Percentiles rank a stretch among this genome's conserved stretches.
These are phyloP conservation scores for Gasteruption jaculator DNA, from an alignment of 2,888 invertebrate genomes.

Conservation along the genomic window DNA sequence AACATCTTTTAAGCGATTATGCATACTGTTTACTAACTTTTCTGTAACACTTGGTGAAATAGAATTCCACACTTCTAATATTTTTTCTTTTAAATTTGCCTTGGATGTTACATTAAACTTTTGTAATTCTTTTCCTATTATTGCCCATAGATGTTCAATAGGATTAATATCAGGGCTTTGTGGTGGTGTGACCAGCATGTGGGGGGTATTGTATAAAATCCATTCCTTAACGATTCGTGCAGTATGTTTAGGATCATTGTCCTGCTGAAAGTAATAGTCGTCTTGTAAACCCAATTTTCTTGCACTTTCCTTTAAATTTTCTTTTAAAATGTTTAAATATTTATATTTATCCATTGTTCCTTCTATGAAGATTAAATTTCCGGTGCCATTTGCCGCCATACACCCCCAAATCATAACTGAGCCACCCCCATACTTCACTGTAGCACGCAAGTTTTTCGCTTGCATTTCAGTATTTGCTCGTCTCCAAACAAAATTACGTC, in stretches of 20 bases:
- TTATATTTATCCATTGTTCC: slow-evolving; percentile 4
- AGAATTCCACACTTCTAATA: not conserved
- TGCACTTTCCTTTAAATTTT: slow-evolving; percentile 1
- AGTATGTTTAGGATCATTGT: slow-evolving; percentile 13
- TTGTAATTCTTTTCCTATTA: not conserved
- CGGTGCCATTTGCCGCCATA: slow-evolving; percentile 3
- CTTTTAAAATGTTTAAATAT: slow-evolving; percentile 6
- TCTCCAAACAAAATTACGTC: slow-evolving; percentile 4
- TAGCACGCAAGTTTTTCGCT: not conserved
- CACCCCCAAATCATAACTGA: slow-evolving; percentile 7
- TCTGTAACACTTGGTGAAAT: not conserved
- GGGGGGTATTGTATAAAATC: slow-evolving; percentile 1
- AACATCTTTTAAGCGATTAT: not conserved
- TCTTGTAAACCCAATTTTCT: slow-evolving; percentile 1
- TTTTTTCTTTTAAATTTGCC: not conserved
- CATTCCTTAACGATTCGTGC: slow-evolving; percentile 5
- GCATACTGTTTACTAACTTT: not conserved
- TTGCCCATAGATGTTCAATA: not conserved
- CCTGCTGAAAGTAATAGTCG: slow-evolving; percentile 2
- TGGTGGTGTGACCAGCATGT: not conserved
- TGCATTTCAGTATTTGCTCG: slow-evolving; percentile 4
- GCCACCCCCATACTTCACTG: slow-evolving; percentile 8
- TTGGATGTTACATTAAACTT: slow-evolving; percentile 1
- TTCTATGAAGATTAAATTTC: slow-evolving; percentile 10
- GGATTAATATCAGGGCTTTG: slow-evolving; percentile 2